Evolutionary conservation across 2,888 invertebrate species (phyloP).

Genomic region (Drosophila testacea): DNA sequence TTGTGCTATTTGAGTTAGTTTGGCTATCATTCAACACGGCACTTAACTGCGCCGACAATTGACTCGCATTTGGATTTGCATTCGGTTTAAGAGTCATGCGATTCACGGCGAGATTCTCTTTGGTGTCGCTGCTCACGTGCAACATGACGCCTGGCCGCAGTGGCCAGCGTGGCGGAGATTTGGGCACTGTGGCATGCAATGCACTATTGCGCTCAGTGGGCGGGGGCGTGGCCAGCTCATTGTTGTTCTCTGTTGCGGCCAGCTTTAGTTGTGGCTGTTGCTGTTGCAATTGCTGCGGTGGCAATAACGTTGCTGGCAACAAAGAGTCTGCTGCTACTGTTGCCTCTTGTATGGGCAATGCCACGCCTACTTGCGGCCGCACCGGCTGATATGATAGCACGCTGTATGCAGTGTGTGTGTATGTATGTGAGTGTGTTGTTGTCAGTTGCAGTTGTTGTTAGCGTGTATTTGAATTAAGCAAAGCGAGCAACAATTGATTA

Average conservation of each 20-base stretch:
- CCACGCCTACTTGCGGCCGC: slow-evolving; percentile 72
- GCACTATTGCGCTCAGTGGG: slow-evolving; percentile 46
- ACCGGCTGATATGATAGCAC: slow-evolving; percentile 84
- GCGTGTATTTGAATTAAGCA: slow-evolving; percentile 45
- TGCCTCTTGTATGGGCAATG: slow-evolving; percentile 62
- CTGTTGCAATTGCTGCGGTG: slow-evolving; percentile 53
- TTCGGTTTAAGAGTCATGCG: slow-evolving; percentile 80
- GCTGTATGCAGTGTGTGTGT: slow-evolving; percentile 56
- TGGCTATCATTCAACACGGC: slow-evolving; percentile 63
- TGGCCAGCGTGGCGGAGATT: slow-evolving; percentile 90
- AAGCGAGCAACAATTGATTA: slow-evolving; percentile 45
- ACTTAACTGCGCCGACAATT: slow-evolving; percentile 68
- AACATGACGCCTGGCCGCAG: slow-evolving; percentile 94
- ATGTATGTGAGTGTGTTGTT: slow-evolving; percentile 26
- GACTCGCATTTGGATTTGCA: slow-evolving; percentile 49
- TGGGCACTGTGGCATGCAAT: slow-evolving; percentile 75
- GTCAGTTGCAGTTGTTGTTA: slow-evolving; percentile 43
- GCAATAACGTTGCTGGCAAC: slow-evolving; percentile 66
- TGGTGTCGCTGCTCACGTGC: slow-evolving; percentile 91
- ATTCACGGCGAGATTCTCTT: slow-evolving; percentile 89
- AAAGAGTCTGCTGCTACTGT: slow-evolving; percentile 37
- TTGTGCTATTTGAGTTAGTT: slow-evolving; percentile 65
- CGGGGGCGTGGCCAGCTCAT: slow-evolving; percentile 61
- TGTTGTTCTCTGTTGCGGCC: slow-evolving; percentile 49
- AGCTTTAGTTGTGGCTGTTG: slow-evolving; percentile 41